A percentile compares a stretch with the other conserved stretches of the same genome.
Conservation (phyloP, 2,888 invertebrate genomes). For the Hipparchia sbordonii region DNA sequence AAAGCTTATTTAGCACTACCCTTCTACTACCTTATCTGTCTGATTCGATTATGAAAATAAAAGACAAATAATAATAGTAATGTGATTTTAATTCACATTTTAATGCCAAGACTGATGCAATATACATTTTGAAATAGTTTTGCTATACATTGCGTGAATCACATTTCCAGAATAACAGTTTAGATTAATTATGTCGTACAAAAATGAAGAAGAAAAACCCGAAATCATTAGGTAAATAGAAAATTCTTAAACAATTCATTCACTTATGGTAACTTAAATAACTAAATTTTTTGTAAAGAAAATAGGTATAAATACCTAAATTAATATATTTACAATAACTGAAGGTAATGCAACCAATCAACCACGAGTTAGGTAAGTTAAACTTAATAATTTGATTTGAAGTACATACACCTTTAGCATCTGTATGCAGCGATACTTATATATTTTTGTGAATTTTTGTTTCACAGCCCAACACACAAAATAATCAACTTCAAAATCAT, state of each 20-base stretch:
- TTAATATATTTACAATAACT: constrained; percentile 6
- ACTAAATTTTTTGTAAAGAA: background rate
- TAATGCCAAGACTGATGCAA: background rate
- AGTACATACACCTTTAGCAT: background rate
- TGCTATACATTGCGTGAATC: background rate
- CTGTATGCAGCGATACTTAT: too few relatives aligned
- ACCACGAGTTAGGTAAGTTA: background rate
- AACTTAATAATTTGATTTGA: background rate
- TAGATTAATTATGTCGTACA: background rate
- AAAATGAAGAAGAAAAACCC: background rate
- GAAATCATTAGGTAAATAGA: background rate
- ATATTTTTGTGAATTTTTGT: too few relatives aligned
- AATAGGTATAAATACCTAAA: constrained; percentile 20
- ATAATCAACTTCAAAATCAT: too few relatives aligned
- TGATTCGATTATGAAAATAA: background rate
- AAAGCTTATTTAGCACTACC: background rate
- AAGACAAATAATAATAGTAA: background rate
- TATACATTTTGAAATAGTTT: background rate
- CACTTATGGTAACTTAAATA: background rate
- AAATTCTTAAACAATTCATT: background rate
- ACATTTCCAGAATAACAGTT: background rate
- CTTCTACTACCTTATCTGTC: background rate
- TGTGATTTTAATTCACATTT: background rate
- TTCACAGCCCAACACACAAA: too few relatives aligned
- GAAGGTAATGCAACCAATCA: background rate